Evolutionary conservation across 2,797 vertebrate genomes (phyloP), one percentile per base, ranked within the genome.

Genomic region (Notolepis coatsorum): DNA sequence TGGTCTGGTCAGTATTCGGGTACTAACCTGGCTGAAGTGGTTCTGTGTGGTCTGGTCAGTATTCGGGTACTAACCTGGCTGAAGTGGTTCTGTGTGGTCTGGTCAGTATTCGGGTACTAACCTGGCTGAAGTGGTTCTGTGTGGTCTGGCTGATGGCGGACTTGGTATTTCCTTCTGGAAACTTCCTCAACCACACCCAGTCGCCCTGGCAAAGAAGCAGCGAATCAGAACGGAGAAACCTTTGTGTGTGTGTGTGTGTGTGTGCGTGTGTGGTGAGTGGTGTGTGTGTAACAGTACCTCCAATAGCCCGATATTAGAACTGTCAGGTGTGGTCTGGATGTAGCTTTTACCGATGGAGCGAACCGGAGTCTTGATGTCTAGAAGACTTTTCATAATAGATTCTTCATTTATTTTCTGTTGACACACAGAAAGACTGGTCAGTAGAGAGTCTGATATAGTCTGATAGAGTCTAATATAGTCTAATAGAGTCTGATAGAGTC

Each of bases 121-220:
- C 87, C 56, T 84, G 78, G 27, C 67, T 77, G 67, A 87, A 90
- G 5, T 87, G 47, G 30, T 10, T 82, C 43, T 76, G 71, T 1
- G 86, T 88, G 50, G 4, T 76, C 23, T 74, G 74, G 41, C 55
- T 84, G 21, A 82, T 62, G 9, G 59, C 23, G 13, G 53, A 52
- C 28, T 67, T 12, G 0, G 42, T 71, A 25, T 82, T 80, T 51
- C 68, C 84, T 31, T 49, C 68, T 2, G 82, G 77, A 38, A 92
- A 85, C 75, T 88, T 92, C 71, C 91, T 93, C 61, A 94, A 74
- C 91, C 91, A 94, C 23, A 89, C 92, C 86, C 86, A 90, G 45
- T 93, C 91, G 0, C 92, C 91, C 92, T 93, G 72, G 27, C 10
- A 68, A 59, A 13, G 61, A 38, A 1, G 55, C 5, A 54, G 25